Percentiles rank a stretch among this genome's conserved stretches.
phyloP scores from a whole-genome alignment of 2,797 vertebrate species.

The Discoglossus pictus region DNA sequence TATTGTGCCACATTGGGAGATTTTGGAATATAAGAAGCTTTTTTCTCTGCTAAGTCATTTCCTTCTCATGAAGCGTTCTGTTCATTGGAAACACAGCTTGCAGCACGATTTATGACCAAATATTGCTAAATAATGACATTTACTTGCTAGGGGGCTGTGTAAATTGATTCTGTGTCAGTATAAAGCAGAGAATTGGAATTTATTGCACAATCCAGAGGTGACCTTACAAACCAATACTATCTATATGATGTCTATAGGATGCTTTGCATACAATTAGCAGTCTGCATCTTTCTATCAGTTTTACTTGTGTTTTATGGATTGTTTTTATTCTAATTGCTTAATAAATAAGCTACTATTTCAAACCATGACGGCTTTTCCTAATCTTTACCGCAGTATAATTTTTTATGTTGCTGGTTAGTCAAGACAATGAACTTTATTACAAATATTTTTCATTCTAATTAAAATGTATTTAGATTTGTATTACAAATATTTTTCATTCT shows the following conservation, averaged over 20 bases:
- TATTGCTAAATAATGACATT: constrained; percentile 36
- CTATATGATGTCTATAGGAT: constrained; percentile 3
- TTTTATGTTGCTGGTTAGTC: too few relatives aligned
- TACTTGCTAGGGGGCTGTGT: constrained; percentile 23
- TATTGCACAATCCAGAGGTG: constrained; percentile 11
- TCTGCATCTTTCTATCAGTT: constrained; percentile 9
- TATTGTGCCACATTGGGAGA: neutral
- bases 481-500: too few relatives aligned
- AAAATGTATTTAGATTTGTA: too few relatives aligned
- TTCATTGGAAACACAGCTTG: constrained; percentile 4
- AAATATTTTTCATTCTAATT: too few relatives aligned
- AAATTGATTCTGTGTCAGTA: constrained; percentile 38
- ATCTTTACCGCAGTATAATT: too few relatives aligned
- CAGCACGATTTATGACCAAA: constrained; percentile 17
- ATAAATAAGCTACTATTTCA: neutral
- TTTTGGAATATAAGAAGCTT: neutral
- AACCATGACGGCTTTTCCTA: too few relatives aligned
- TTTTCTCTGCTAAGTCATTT: constrained; percentile 5
- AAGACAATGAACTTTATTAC: too few relatives aligned
- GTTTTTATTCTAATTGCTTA: constrained; percentile 10
- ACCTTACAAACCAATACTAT: constrained; percentile 22
- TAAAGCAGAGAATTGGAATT: constrained; percentile 13
- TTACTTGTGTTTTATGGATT: neutral
- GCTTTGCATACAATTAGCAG: constrained; percentile 11
- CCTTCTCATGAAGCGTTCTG: neutral